Conservation (phyloP, 2,113 vertebrate species). For the Pontoporia blainvillei region DNA sequence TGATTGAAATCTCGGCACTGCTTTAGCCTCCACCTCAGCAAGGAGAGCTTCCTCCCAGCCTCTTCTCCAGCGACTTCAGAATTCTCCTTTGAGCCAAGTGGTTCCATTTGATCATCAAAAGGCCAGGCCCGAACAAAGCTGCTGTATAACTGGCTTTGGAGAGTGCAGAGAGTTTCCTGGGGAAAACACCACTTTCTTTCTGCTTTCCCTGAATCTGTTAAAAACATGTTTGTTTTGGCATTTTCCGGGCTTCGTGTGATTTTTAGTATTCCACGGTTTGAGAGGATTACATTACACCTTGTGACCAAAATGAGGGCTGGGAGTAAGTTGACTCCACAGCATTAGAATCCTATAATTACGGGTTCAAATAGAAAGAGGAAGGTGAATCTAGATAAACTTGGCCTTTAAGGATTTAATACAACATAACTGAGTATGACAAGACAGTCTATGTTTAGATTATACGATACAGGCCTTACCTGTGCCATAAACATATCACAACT, state of each 20-base stretch:
- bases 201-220: constrained; percentile 51
- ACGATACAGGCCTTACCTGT: background rate
- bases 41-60: rapidly evolving
- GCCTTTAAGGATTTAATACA: constrained; percentile 40
- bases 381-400: constrained; percentile 48
- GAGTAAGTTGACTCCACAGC: background rate
- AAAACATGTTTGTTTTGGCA: constrained; percentile 61
- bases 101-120: background rate
- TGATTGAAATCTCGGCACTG: too few species aligned
- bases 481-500: background rate
- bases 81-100: background rate
- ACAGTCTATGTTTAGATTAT: background rate
- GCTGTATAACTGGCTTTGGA: background rate
- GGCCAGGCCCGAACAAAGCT: background rate
- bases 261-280: constrained; percentile 26
- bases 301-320: constrained; percentile 53
- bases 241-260: constrained; percentile 32
- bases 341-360: constrained; percentile 42
- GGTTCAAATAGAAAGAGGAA: constrained; percentile 50
- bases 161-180: constrained; percentile 16
- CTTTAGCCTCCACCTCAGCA: rapidly evolving
- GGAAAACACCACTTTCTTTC: constrained; percentile 45
- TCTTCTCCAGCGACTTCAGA: background rate
- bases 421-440: background rate
- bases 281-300: constrained; percentile 56